Base-by-base conservation (phyloP, 1,140 invertebrate genomes). In the Augochlora pura region DNA sequence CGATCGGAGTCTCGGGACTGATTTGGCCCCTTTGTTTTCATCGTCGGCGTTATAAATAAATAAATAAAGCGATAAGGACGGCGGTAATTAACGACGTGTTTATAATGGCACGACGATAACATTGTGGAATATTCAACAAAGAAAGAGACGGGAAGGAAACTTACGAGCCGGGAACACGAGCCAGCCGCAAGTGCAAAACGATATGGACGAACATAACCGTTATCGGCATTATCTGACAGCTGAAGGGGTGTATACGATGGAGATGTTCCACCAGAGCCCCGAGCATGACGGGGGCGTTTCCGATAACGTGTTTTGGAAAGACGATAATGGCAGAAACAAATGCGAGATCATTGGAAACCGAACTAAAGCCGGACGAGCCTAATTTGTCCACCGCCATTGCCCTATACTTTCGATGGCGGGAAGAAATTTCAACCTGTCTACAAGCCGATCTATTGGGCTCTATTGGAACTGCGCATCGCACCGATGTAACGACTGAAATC, bases 251-350 rank as follows among this genome's bases (percentile, higher is more conserved):
- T 83, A 60, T 49, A 69, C 59, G 59, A 14, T 46, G 49, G 59
- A 63, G 32, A 80, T 78, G 62, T 86, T 21, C 80, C 73, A 71
- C 79, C 62, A 63, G 74, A 39, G 68, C 54, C 16, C 76, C 16
- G 16, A 14, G 14, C 16, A 2, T 32, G 6, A 74, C 42, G 82
- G 82, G 71, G 85, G 86, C 85, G 85, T 87, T 25, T 63, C 32
- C 77, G 86, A 87, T 87, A 87, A 72, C 39, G 62, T 70, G 80
- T 87, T 87, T 85, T 82, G 82, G 86, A 65, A 85, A 87, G 39
- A 77, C 49, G 83, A 85, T 85, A 84, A 52, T 52, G 49, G 0
- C 49, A 46, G 10, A 3, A 46, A 46, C 42, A 10, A 46, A 16
- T 2, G 7, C 49, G 5, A 18, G 49, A 52, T 52, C 16, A 52